Evolutionary conservation across 2,113 vertebrate genomes (phyloP).

Genomic region (Myotis yumanensis): DNA sequence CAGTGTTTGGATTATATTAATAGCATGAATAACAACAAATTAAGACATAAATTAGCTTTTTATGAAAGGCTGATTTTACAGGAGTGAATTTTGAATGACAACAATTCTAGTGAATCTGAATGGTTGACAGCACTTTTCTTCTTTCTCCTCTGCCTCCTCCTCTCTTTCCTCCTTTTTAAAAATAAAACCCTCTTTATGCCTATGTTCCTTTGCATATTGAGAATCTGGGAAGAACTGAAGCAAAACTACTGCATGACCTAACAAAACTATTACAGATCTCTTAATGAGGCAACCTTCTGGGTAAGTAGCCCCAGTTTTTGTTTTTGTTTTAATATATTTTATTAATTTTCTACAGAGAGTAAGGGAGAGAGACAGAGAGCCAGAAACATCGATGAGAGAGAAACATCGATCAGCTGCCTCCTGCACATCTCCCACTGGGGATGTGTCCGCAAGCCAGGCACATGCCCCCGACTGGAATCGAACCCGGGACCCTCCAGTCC

Average conservation of each 20-base stretch:
- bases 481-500: too few species aligned
- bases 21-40: background rate
- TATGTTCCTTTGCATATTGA: background rate
- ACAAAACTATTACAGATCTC: background rate
- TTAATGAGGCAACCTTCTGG: background rate
- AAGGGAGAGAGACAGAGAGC: too few species aligned
- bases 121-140: background rate
- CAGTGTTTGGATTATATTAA: background rate
- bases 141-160: background rate
- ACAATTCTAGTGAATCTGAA: background rate
- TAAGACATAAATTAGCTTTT: background rate
- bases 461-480: too few species aligned
- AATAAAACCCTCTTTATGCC: background rate
- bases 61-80: background rate
- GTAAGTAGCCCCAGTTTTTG: background rate
- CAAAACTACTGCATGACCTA: constrained; percentile 13
- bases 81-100: background rate
- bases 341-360: too few species aligned
- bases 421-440: too few species aligned
- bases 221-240: background rate
- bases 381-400: too few species aligned
- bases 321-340: too few species aligned
- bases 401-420: too few species aligned
- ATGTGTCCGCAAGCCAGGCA: too few species aligned
- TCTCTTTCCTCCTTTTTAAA: background rate